A percentile compares a stretch with the other conserved stretches of the same genome.
phyloP scores from a whole-genome alignment of 2,888 invertebrate genomes.

The Falcaria lacertinaria region DNA sequence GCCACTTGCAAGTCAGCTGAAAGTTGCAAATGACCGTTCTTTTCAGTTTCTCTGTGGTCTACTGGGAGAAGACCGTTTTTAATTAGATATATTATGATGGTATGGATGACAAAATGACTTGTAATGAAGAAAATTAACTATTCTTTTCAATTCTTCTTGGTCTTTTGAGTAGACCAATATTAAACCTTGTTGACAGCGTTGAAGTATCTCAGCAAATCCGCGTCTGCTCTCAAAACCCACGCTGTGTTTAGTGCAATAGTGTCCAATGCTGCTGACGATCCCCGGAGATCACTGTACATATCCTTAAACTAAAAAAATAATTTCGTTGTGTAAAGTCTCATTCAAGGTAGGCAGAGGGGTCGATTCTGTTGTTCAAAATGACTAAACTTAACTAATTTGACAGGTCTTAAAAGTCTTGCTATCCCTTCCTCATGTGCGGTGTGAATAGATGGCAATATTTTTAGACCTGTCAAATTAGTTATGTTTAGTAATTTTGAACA shows the following conservation, averaged over 20 bases:
- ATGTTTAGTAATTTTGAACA: no score
- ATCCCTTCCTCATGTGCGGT: no score
- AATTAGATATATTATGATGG: neutral
- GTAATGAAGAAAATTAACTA: neutral
- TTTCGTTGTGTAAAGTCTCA: neutral
- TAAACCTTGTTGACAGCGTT: conserved; percentile 23
- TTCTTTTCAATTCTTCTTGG: neutral
- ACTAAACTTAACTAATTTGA: no score
- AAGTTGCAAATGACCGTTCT: no score
- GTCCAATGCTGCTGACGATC: conserved; percentile 87
- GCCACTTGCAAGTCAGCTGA: no score
- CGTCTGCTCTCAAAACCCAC: conserved; percentile 84
- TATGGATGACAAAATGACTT: neutral
- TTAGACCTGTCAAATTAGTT: no score
- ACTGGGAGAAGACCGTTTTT: neutral
- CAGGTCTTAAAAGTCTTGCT: no score
- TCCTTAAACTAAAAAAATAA: conserved; percentile 75
- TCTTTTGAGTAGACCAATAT: neutral
- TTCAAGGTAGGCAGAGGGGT: no score
- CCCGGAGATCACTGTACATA: conserved; percentile 77
- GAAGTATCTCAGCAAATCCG: conserved; percentile 65
- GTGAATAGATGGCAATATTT: no score
- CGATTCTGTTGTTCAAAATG: no score
- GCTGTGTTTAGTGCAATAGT: conserved; percentile 89
- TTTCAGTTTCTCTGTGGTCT: no score